Evolutionary conservation across 2,113 vertebrate genomes (phyloP).

Genomic region (Ceyx margarethae): DNA sequence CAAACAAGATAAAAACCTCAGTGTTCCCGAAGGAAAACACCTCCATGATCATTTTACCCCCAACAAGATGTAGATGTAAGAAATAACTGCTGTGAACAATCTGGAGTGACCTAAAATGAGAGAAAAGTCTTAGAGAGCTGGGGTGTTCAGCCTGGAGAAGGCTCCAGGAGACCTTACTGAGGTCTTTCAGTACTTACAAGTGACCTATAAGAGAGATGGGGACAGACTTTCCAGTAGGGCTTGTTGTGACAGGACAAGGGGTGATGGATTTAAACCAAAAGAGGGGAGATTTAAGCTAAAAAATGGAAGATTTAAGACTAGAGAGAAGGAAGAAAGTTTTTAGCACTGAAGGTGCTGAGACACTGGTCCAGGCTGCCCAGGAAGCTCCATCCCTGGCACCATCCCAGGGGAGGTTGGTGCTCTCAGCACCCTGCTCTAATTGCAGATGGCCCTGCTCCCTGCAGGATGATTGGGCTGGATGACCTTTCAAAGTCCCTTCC

Average conservation of each 20-base stretch:
- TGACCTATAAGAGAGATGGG: not conserved
- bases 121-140: not conserved
- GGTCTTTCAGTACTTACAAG: not conserved
- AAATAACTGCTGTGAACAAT: not conserved
- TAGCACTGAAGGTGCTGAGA: not conserved
- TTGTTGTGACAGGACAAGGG: not conserved
- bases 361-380: not conserved
- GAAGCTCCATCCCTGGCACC: not conserved
- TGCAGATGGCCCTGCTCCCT: not conserved
- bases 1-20: not conserved
- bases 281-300: not conserved
- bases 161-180: not conserved
- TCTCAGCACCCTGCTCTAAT: not conserved
- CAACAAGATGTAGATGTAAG: rapidly evolving
- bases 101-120: not conserved
- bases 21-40: not conserved
- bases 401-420: not conserved
- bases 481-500: not conserved
- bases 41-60: rapidly evolving
- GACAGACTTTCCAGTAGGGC: not conserved
- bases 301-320: not conserved
- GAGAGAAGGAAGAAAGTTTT: not conserved
- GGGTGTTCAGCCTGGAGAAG: not conserved
- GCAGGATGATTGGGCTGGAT: not conserved
- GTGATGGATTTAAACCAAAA: not conserved